Evolutionary conservation across 30 jellyfish, hydroid and myxozoan species (phyloP).

Genomic region (Calvadosia cruxmelitensis): DNA sequence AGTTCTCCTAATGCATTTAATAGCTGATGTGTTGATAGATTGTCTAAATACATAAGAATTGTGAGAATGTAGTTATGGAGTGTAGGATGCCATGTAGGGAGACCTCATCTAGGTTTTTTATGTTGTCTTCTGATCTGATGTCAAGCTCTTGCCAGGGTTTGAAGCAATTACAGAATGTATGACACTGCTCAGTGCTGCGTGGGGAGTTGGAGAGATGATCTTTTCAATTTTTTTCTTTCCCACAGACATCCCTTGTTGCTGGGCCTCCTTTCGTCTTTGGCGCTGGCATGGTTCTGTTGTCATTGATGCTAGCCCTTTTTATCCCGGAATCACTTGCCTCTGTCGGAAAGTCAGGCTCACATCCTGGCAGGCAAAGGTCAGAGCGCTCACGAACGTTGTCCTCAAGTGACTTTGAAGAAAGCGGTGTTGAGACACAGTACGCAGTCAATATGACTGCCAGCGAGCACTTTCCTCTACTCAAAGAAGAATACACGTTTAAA

Average conservation of each 20-base stretch:
- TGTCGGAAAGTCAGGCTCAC: neutral
- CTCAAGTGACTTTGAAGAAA: neutral
- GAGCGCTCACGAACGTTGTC: neutral
- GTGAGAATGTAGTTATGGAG: too few relatives aligned
- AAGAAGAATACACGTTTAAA: neutral
- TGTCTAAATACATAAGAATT: too few relatives aligned
- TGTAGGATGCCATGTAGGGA: too few relatives aligned
- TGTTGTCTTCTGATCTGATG: too few relatives aligned
- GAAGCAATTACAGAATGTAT: too few relatives aligned
- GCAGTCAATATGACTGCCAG: neutral
- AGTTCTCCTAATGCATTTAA: too few relatives aligned
- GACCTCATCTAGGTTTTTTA: too few relatives aligned
- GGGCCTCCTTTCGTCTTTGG: slow-evolving; percentile 99
- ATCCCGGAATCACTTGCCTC: slow-evolving; percentile 46
- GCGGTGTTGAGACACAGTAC: neutral
- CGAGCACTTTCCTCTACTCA: neutral
- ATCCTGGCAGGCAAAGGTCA: neutral
- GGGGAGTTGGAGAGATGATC: too few relatives aligned
- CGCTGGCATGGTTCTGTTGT: slow-evolving; percentile 74
- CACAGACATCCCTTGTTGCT: slow-evolving; percentile 66
- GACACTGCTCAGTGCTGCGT: neutral
- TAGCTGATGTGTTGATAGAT: too few relatives aligned
- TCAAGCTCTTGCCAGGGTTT: too few relatives aligned
- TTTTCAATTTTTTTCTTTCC: neutral
- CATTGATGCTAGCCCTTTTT: slow-evolving; percentile 80